Percentiles rank a stretch among this genome's conserved stretches.
Conservation (phyloP, 2,888 invertebrate genomes). For the Hyposoter didymator region DNA sequence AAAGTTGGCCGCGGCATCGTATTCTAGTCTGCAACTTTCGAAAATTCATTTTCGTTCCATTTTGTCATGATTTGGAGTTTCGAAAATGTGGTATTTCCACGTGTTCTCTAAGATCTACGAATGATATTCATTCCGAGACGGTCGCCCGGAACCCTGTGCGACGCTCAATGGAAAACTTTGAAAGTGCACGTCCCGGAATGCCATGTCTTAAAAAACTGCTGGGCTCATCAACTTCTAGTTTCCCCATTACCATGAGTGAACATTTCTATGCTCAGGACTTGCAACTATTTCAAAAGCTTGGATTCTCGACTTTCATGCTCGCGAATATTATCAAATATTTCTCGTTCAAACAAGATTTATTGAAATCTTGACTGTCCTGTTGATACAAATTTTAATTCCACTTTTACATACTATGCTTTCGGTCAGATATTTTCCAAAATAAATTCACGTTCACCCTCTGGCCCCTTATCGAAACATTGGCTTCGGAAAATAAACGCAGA, state of each 20-base stretch:
- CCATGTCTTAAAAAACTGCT: too few species aligned
- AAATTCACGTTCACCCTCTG: neutral
- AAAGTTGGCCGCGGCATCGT: neutral
- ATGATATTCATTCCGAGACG: too few species aligned
- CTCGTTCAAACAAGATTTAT: neutral
- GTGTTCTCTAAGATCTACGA: neutral
- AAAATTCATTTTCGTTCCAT: neutral
- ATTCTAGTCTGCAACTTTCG: neutral
- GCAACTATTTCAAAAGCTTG: too few species aligned
- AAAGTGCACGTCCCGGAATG: too few species aligned
- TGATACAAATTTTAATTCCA: neutral
- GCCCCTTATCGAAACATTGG: conserved; percentile 7
- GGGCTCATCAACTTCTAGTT: too few species aligned
- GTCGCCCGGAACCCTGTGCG: too few species aligned
- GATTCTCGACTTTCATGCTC: too few species aligned
- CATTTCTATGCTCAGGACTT: too few species aligned
- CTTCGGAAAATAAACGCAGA: neutral
- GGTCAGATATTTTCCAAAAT: neutral
- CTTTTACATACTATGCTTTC: neutral
- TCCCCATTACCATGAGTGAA: too few species aligned
- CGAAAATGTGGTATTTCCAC: neutral
- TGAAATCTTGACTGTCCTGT: neutral
- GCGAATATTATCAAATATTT: neutral
- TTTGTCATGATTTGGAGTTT: neutral
- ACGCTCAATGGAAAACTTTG: too few species aligned